Evolutionary conservation across 2,113 vertebrate genomes (phyloP), one percentile per base, ranked within the genome.

Genomic region (Menidia beryllina): DNA sequence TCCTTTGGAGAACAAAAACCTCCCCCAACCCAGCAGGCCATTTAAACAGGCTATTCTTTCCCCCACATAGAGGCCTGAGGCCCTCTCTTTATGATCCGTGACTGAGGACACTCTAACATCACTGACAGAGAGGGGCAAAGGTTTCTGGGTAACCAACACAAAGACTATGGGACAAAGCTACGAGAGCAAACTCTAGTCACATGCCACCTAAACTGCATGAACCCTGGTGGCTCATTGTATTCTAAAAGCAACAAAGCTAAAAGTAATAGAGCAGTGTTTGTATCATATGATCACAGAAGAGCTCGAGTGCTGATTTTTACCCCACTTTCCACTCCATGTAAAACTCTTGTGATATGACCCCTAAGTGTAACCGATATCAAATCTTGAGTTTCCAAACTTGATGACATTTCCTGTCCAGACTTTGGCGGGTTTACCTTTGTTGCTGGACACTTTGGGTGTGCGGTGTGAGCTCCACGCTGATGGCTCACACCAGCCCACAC

Each of bases 381-480:
- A 45, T 25, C 1, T 20, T 9, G n/a, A 41, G 2, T 21, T 45
- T 13, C 36, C 6, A 69, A 58, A 70, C 9, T 0, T 45, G 5
- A 1, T 9, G 3, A 7, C 20, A 20, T 72, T 64, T 55, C 30
- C 13, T 34, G 50, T 34, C 34, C 4, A 19, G 3, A 10, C 27
- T 12, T 45, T 17, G 23, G 36, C n/a, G 48, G n/a, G 13, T 64
- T 88, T 87, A 98, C 98, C 98, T 95, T 94, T 95, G 58, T 93
- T 86, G 24, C 92, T 96, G 2, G 95, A 96, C n/a, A 91, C 93
- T 84, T 95, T 97, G n/a, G 97, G 96, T 0, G 96, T 99, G 7
- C 94, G 93, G 59, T 99, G 97, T 0, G 98, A 99, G 1, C 94
- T 96, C 98, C 98, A 99, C 3, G 96, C 83, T 0, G 97, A 96